Base-by-base conservation (phyloP, 2,113 vertebrate genomes). In the Ondatra zibethicus region DNA sequence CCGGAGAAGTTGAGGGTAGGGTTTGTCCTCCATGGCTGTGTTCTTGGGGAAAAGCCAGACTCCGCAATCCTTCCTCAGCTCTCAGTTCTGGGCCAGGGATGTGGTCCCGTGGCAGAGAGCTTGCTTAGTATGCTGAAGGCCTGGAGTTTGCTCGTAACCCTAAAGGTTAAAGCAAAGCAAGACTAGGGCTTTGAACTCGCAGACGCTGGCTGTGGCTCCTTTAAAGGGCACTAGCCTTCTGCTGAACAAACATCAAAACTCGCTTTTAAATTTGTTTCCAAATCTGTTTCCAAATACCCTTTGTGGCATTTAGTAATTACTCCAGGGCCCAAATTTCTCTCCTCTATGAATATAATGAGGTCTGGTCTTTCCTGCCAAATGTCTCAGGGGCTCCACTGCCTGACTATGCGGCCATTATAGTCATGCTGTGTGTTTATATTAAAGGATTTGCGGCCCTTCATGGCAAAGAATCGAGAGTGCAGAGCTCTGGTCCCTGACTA, bases 261-360 rank as follows among this genome's bases (percentile, higher is more conserved):
- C 63, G 21, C 27, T 85, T 70, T 95, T 76, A 63, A 80, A 82
- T 8, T 61, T 96, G 92, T 50, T 65, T 89, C 63, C 27, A 89
- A 6, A 36, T 29, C 31, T 11, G n/a, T 13, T 89, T 91, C 68
- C n/a, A 87, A 76, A 50, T 39, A 72, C 3, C 16, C 19, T 61
- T 82, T 58, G 52, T 31, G 8, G 76, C 63, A 29, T 70, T 91
- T 47, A 1, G 3, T 31, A 63, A 31, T 52, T 63, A 91, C 5
- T 45, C 14, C 16, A 39, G 68, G 0, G 45, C 21, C n/a, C 36
- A 0, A 12, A 4, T 78, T 47, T 78, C n/a, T 66, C 6, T 81
- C n/a, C 7, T 58, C 42, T 58, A 29, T 36, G 75, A 39, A 63
- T 12, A 29, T n/a, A 29, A 39, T 7, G 39, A 77, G n/a, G 11